phyloP scores from a whole-genome alignment of 2,888 invertebrate species.

The Agrotis clavis region DNA sequence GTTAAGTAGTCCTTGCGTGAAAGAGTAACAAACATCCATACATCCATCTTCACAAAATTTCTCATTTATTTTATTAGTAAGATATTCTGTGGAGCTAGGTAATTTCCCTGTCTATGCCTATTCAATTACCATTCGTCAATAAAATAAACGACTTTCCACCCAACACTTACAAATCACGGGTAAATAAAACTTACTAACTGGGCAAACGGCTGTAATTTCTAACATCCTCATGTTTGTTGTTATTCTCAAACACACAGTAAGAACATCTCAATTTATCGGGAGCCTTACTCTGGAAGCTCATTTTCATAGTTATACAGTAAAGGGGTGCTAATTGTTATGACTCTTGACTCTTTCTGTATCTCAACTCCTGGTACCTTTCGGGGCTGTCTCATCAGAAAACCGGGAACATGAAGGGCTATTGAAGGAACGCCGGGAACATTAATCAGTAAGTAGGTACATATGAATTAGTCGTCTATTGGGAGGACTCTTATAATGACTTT shows the following conservation, averaged over 20 bases:
- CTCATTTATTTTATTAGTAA: background rate
- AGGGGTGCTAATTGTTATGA: no score
- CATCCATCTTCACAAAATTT: no score
- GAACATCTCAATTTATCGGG: slow-evolving; percentile 71
- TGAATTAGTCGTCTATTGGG: no score
- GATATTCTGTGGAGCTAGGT: background rate
- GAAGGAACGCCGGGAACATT: no score
- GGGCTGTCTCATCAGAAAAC: no score
- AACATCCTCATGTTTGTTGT: slow-evolving; percentile 64
- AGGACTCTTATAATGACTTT: no score
- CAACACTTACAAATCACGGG: slow-evolving; percentile 44
- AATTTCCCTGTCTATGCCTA: background rate
- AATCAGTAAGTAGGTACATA: no score
- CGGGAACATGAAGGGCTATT: no score
- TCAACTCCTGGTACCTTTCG: no score
- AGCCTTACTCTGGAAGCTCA: slow-evolving; percentile 29
- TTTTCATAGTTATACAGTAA: slow-evolving; percentile 1
- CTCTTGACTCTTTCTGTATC: no score
- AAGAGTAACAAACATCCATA: no score
- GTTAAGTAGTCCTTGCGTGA: no score
- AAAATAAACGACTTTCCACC: slow-evolving; percentile 42
- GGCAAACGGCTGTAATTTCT: slow-evolving; percentile 55
- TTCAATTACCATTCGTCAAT: slow-evolving; percentile 25
- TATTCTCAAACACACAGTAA: slow-evolving; percentile 53
- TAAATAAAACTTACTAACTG: slow-evolving; percentile 48